These are phyloP conservation scores for Sclerodermus sp. DNA, from an alignment of 2,888 invertebrate genomes.

Conservation along the genomic window DNA sequence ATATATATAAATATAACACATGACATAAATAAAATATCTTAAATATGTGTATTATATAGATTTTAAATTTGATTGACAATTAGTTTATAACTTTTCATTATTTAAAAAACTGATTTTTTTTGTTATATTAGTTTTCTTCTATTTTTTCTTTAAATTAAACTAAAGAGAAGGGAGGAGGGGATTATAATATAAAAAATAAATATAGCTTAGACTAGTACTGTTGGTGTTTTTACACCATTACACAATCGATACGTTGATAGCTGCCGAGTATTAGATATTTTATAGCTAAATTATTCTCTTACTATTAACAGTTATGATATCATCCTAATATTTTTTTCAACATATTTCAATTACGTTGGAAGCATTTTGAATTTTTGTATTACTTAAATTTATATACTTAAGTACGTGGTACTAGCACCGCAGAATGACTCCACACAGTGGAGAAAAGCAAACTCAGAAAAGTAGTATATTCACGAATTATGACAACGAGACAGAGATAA, in stretches of 20 bases:
- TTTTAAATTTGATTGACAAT: background rate
- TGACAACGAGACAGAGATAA: too few species aligned
- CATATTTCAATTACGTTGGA: conserved; percentile 42
- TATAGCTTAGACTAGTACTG: conserved; percentile 57
- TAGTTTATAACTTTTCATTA: conserved; percentile 2
- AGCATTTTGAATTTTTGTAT: conserved; percentile 44
- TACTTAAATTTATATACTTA: conserved; percentile 32
- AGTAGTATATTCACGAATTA: too few species aligned
- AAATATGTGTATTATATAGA: background rate
- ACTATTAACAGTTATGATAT: conserved; percentile 43
- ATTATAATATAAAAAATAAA: conserved; percentile 50
- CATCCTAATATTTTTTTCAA: conserved; percentile 31
- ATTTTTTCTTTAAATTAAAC: conserved; percentile 22
- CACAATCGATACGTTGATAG: conserved; percentile 42
- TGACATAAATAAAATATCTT: background rate
- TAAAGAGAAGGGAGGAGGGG: too few species aligned
- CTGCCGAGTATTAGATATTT: conserved; percentile 46
- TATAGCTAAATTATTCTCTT: conserved; percentile 41
- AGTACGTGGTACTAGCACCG: conserved; percentile 54
- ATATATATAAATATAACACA: too few species aligned
- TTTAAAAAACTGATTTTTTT: background rate
- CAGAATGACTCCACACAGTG: conserved; percentile 42
- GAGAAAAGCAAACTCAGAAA: conserved; percentile 15
- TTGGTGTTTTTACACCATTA: conserved; percentile 44
- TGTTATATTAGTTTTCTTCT: conserved; percentile 17